Conservation (phyloP, 2,113 vertebrate genomes). For the Upupa epops region DNA sequence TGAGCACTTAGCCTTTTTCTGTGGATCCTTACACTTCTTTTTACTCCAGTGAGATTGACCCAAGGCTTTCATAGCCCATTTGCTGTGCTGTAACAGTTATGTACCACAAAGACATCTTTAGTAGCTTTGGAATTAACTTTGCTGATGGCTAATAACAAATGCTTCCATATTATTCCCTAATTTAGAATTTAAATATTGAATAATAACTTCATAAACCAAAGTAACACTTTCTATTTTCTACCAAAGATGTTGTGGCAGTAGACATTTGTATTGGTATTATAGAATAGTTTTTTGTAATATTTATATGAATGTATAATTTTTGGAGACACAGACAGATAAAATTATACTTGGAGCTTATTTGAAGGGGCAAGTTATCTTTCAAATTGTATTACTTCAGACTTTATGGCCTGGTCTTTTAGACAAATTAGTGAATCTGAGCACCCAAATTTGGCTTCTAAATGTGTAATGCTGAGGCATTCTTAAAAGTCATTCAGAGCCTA, state of each 20-base stretch:
- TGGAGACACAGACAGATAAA: not conserved
- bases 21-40: not conserved
- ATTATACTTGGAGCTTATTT: not conserved
- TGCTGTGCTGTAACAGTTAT: not conserved
- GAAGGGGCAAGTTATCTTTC: not conserved
- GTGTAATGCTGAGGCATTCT: not conserved
- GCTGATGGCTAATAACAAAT: not conserved
- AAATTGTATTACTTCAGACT: not conserved
- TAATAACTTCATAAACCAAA: not conserved
- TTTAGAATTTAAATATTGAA: not conserved
- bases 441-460: not conserved
- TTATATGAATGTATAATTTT: not conserved
- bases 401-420: not conserved
- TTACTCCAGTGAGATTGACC: not conserved
- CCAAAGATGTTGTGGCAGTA: not conserved
- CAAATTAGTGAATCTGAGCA: not conserved
- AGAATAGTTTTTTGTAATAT: not conserved
- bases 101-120: not conserved
- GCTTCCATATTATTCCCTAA: not conserved
- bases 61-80: not conserved
- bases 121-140: not conserved
- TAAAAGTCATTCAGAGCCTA: not conserved
- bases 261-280: not conserved
- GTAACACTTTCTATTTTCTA: not conserved
- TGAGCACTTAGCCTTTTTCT: not conserved